Evolutionary conservation across 2,888 invertebrate genomes (phyloP).

Genomic region (Schizotus pectinicornis): DNA sequence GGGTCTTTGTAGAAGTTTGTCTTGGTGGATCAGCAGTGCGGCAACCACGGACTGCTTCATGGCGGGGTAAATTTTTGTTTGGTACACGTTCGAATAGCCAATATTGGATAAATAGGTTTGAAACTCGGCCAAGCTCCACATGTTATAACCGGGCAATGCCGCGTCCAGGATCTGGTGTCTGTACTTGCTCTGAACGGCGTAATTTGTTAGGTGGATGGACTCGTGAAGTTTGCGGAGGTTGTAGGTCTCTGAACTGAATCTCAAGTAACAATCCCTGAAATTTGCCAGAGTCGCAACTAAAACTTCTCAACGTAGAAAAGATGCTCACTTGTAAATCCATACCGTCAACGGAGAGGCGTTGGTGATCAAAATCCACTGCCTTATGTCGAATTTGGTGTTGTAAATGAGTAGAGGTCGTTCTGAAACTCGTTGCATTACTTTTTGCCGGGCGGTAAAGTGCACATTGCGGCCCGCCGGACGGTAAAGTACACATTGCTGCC

Average conservation of each 20-base stretch:
- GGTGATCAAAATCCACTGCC: conserved; percentile 87
- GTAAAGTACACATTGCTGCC: too few species aligned
- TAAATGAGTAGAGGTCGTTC: conserved; percentile 78
- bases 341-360: conserved; percentile 78
- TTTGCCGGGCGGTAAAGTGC: conserved; percentile 4
- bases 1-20: conserved; percentile 69
- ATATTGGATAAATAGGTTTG: conserved; percentile 63
- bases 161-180: conserved; percentile 61
- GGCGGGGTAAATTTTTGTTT: conserved; percentile 78
- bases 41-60: conserved; percentile 84
- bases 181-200: conserved; percentile 84
- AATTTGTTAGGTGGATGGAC: conserved; percentile 86
- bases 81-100: conserved; percentile 70
- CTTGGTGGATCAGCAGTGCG: conserved; percentile 80
- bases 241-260: conserved; percentile 86
- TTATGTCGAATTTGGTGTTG: conserved; percentile 89
- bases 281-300: too few species aligned
- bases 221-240: conserved; percentile 80
- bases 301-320: background rate
- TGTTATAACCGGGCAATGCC: conserved; percentile 76
- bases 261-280: conserved; percentile 75
- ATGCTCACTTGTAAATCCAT: conserved; percentile 77
- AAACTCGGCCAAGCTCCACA: conserved; percentile 83
- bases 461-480: too few species aligned
- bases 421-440: conserved; percentile 36